These are phyloP conservation scores for Mythimna lalbum DNA, from an alignment of 2,888 invertebrate species.

Conservation along the genomic window DNA sequence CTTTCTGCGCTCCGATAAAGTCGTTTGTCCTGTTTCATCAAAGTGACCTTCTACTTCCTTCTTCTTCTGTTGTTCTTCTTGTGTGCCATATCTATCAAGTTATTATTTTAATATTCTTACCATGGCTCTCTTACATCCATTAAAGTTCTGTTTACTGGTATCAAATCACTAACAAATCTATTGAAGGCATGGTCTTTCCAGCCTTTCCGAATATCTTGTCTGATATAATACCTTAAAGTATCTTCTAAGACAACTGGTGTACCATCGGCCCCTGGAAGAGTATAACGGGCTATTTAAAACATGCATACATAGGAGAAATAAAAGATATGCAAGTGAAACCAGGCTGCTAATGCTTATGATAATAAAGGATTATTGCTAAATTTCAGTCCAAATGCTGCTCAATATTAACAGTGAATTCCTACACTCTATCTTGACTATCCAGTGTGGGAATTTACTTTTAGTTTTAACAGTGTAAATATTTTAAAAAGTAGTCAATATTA, in stretches of 20 bases:
- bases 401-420: no score
- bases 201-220: conserved; percentile 96
- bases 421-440: no score
- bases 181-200: conserved; percentile 99
- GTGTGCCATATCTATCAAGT: background rate
- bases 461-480: no score
- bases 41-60: no score
- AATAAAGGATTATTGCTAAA: background rate
- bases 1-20: background rate
- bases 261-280: conserved; percentile 86
- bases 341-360: no score
- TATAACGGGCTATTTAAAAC: background rate
- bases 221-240: conserved; percentile 93
- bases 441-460: no score
- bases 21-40: no score
- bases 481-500: no score
- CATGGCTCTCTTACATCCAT: conserved; percentile 97
- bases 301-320: background rate
- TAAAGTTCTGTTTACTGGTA: conserved; percentile 96
- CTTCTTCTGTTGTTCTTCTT: no score
- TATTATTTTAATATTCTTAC: conserved; percentile 87
- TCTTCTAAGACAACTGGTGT: conserved; percentile 94
- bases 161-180: conserved; percentile 98
- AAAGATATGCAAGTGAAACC: background rate
- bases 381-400: background rate